Evolutionary conservation across 2,113 vertebrate genomes (phyloP), one percentile per base, ranked within the genome.

Genomic region (Burhinus bistriatus): DNA sequence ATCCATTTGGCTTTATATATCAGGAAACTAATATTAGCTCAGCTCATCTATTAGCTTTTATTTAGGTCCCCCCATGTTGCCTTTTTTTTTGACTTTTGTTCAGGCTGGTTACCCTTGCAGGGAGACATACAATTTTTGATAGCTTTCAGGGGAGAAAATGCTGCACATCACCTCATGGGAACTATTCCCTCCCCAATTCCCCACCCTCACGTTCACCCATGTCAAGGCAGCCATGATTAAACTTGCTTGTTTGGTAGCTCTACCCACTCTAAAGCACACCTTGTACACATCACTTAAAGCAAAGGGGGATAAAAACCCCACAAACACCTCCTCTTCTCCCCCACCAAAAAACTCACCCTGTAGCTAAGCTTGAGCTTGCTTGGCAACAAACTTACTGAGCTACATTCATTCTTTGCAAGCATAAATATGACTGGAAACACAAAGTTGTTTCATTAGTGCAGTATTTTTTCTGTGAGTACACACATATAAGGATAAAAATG

Each of bases 1-100:
- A 98, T 98, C 97, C 98, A 97, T 98, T 98, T 98, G 97, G 97
- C 98, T 98, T 98, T 98, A 97, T 98, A 95, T 97, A 98, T 98
- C 96, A 97, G 96, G 97, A 98, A 98, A 98, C 97, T 98, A 98
- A 98, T 98, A 98, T 98, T 98, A 98, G 91, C 96, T 97, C 92
- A 95, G 94, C 94, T 97, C 96, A 96, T 96, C 75, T 97, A 81
- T 97, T 91, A 95, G 92, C 89, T 96, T 98, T 98, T 96, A 96
- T 98, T 98, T 98, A 96, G 97, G 95, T 93, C 57, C 80, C 73
- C 62, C 70, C 36, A 19, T 66, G 68, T 91, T 95, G 72, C 49
- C 27, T 72, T 96, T 95, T 65, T 65, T 88, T 62, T 21, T 2
- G 38, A 76, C 77, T 94, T 83, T 72, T 66, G 38, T 84, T 86